Evolutionary conservation across 2,888 invertebrate species (phyloP), one percentile per base, ranked within the genome.

Genomic region (Congeria kusceri): DNA sequence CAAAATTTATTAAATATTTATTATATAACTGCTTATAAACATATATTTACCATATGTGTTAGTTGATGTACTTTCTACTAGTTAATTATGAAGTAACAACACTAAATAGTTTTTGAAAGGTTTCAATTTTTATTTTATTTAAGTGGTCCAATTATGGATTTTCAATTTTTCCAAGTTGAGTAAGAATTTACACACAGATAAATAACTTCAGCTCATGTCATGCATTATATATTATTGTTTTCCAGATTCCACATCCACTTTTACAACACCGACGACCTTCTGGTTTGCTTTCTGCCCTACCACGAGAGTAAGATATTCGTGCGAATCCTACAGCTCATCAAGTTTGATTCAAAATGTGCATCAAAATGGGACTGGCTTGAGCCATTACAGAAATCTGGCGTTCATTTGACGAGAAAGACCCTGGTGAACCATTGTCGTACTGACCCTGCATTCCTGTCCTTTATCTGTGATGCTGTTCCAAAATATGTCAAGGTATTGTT

Each of bases 241-340:
- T 80, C 4, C 80, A 95, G 98, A 86, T 98, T 96, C 92, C 96
- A 96, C 84, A 96, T 99, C 78, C 97, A 99, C 89, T 95, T 96
- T 68, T 99, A 96, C 93, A 99, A 99, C 91, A 95, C 96, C 71
- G 96, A 97, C 90, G 96, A 96, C 0, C 94, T 99, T 53, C 94
- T 99, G 88, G 95, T 96, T 78, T 94, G 97, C 11, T 96, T 97
- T 70, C 93, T 99, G 69, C 99, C 99, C 0, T 99, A 98, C 92
- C 98, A 99, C 93, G 97, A 98, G 90, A 97, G 98, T 0, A 96
- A 96, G 85, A 96, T 97, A 80, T 99, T 99, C 94, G 96, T 97
- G 0, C 92, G 95, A 71, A 94, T 97, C 63, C 92, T 99, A 0
- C 97, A 98, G 92, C 94, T 98, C 28, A 80, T 95, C n/a, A 95